A percentile compares a stretch with the other conserved stretches of the same genome.
Conservation (phyloP, 2,888 invertebrate species). For the Halocaridina rubra region DNA sequence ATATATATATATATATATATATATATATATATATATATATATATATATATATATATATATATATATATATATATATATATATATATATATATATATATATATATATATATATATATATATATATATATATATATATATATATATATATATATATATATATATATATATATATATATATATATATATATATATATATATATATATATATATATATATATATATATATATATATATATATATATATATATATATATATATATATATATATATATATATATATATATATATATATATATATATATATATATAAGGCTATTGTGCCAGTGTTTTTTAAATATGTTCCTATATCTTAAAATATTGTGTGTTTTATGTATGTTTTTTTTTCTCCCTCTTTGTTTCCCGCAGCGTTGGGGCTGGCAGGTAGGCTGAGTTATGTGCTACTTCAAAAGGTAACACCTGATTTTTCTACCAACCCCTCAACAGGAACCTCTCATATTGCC, state of each 20-base stretch:
- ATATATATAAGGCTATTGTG: not conserved
- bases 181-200: not conserved
- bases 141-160: not conserved
- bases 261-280: no score
- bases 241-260: no score
- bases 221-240: no score
- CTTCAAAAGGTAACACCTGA: no score
- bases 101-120: not conserved
- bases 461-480: not conserved
- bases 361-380: constrained; percentile 1
- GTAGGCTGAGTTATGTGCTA: not conserved
- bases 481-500: not conserved
- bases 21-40: no score
- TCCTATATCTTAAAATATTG: constrained; percentile 1
- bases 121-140: not conserved
- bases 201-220: no score
- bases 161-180: not conserved
- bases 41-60: no score
- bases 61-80: no score
- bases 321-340: not conserved
- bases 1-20: no score
- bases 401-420: not conserved
- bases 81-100: no score
- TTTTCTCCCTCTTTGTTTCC: not conserved
- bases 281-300: no score